Evolutionary conservation across 2,797 vertebrate species (phyloP), one percentile per base, ranked within the genome.

Genomic region (Trachops cirrhosus): DNA sequence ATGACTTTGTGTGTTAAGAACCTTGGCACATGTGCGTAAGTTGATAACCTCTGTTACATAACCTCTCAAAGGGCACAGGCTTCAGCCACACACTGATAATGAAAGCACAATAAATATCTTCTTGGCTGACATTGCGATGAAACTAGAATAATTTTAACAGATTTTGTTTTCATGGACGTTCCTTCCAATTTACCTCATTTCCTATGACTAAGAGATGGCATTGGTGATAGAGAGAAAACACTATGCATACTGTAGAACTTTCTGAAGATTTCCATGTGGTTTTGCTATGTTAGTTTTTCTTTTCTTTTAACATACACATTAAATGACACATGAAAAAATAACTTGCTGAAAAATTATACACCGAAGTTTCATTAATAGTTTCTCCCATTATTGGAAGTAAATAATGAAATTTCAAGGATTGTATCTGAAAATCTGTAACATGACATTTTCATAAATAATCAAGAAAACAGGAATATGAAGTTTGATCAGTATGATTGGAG

Each of bases 91-190:
- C n/a, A 82, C 29, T 50, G 34, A 83, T 92, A 78, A 91, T 77
- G 54, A 94, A 94, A 84, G 16, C 59, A 85, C 12, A 86, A n/a
- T 67, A 74, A 78, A 64, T 82, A 29, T 59, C 41, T n/a, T 78
- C 54, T 86, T 87, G 70, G 78, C 82, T 96, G 85, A 87, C 22
- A 80, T 2, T 88, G 77, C 95, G 32, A 48, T 74, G 18, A 91
- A 95, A 80, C 44, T 64, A 90, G 59, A 59, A 85, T 91, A 84
- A 89, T 78, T 70, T 89, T 62, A 89, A 68, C 70, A 75, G 48
- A 83, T 77, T 88, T 78, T 86, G 7, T 92, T 92, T 95, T 80
- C 19, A 19, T 91, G 37, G 39, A 86, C 75, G 22, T 87, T 78
- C 46, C 6, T 93, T 86, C 41, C 4, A 18, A 29, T 91, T 84